Evolutionary conservation across 2,888 invertebrate genomes (phyloP), one percentile per base, ranked within the genome.

Genomic region (Neoscelio sp.): DNA sequence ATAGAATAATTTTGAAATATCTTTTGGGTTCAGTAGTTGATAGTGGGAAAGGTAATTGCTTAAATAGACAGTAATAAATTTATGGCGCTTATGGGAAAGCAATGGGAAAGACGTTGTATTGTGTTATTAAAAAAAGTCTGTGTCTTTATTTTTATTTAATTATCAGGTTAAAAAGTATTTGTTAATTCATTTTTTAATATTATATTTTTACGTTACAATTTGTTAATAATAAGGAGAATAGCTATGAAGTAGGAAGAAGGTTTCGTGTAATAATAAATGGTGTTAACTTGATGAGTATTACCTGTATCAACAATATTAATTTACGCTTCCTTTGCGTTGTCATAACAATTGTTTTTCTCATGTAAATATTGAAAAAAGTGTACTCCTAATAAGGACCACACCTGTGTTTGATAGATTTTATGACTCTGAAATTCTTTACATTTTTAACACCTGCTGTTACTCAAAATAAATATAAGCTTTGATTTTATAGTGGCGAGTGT

Each of bases 271-370:
- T 13, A 71, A 71, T 26, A 60, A 62, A 35, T n/a, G 52, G 71
- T 44, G 44, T 62, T 23, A 52, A 44, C 10, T 10, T 35, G 28
- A 28, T 30, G 23, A 28, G 46, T 52, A 56, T 56, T 50, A 38
- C n/a, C 38, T 73, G 48, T 52, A 40, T 33, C 56, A 73, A 73
- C n/a, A 18, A 38, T 52, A 62, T 73, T 62, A 62, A 54, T 35
- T 62, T 73, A 54, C 33, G 44, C 50, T 70, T 73, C 40, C 35
- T 35, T 17, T 33, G 33, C 5, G 52, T 12, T 62, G 71, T 73
- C 54, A 60, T 62, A 73, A 54, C 52, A 44, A 35, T 46, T 54
- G 62, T 46, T 62, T 62, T 62, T 62, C 71, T 73, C 42, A 62
- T 62, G 62, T 54, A 73, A 73, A 73, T 62, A 73, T 26, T 8